Evolutionary conservation across 2,797 vertebrate species (phyloP).

Genomic region (Sebastes nivosus): DNA sequence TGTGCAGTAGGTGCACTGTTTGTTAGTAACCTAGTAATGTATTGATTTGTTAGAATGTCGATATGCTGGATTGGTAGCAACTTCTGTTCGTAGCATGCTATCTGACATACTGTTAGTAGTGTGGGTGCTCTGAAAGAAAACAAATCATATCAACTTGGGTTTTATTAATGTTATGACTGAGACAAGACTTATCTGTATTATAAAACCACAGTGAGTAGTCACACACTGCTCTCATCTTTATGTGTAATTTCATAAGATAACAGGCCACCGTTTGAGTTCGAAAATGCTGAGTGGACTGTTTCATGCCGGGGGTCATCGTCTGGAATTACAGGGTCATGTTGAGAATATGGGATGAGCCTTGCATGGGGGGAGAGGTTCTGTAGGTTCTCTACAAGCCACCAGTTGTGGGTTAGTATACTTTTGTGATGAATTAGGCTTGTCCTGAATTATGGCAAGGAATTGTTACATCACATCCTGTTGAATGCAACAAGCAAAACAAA

Average conservation of each 20-base stretch:
- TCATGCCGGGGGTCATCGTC: background rate
- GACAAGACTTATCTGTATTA: slow-evolving; percentile 4
- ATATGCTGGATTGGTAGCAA: slow-evolving; percentile 29
- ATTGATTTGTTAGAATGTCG: slow-evolving; percentile 55
- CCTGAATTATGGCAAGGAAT: slow-evolving; percentile 13
- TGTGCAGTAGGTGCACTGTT: slow-evolving; percentile 3
- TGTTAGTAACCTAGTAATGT: slow-evolving; percentile 64
- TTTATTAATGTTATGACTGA: background rate
- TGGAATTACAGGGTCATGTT: background rate
- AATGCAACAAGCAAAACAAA: slow-evolving; percentile 68
- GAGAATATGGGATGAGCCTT: background rate
- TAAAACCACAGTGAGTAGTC: background rate
- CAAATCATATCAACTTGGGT: background rate
- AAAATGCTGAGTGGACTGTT: background rate
- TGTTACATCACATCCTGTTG: slow-evolving; percentile 46
- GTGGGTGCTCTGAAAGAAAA: slow-evolving; percentile 38
- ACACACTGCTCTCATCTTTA: background rate
- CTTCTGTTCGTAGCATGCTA: slow-evolving; percentile 58
- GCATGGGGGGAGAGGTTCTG: background rate
- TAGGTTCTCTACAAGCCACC: slow-evolving; percentile 17
- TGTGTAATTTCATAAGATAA: background rate
- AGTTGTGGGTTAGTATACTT: slow-evolving; percentile 43
- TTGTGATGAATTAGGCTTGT: slow-evolving; percentile 33
- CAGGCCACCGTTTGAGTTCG: background rate
- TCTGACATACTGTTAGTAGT: slow-evolving; percentile 60